phyloP scores from a whole-genome alignment of 2,888 invertebrate species.

The Dicyrtomina minuta region DNA sequence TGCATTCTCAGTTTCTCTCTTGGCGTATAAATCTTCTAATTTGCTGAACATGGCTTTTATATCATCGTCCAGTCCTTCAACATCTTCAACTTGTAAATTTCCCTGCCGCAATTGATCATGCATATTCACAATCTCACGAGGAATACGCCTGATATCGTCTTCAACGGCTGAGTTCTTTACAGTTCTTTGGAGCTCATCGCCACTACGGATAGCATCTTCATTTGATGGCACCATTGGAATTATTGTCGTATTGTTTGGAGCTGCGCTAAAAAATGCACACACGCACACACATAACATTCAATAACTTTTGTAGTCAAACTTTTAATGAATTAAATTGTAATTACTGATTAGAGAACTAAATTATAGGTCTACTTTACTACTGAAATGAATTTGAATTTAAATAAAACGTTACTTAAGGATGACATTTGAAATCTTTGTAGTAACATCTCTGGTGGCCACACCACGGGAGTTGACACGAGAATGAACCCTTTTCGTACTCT shows the following conservation, averaged over 20 bases:
- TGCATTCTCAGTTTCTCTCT: neutral
- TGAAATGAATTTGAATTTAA: neutral
- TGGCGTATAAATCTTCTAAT: conserved; percentile 1
- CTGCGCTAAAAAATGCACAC: neutral
- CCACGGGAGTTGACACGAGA: too few species aligned
- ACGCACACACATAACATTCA: neutral
- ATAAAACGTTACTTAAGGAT: neutral
- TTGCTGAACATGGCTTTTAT: neutral
- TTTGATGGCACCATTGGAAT: conserved; percentile 1
- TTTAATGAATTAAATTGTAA: neutral
- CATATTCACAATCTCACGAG: neutral
- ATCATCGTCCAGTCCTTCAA: conserved; percentile 5
- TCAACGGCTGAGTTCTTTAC: neutral
- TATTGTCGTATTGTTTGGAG: neutral
- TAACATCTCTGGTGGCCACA: neutral
- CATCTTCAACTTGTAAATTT: conserved; percentile 1
- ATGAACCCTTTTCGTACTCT: too few species aligned
- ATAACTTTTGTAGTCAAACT: too few species aligned
- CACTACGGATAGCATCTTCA: neutral
- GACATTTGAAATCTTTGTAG: neutral
- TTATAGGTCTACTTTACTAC: too few species aligned
- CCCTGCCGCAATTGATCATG: conserved; percentile 9
- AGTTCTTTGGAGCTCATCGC: neutral
- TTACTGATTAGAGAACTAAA: neutral
- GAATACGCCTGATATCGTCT: neutral